Base-by-base conservation (phyloP, 2,888 invertebrate genomes). In the Auanema freiburgensis region DNA sequence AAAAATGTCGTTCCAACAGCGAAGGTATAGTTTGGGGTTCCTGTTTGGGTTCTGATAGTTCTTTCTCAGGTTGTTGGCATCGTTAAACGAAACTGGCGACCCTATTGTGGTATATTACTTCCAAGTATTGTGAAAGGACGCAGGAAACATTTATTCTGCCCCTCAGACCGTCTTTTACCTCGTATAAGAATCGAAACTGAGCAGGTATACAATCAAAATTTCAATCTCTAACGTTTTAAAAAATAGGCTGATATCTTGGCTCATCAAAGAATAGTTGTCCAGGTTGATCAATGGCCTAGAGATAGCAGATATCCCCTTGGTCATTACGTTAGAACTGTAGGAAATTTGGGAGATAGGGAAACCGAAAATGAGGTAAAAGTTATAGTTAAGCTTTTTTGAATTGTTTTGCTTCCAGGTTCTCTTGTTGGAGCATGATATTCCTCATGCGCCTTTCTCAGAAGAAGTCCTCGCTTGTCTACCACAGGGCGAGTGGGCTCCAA, bases 231-330 rank as follows among this genome's bases (percentile, higher is more conserved):
- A 5, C 3, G 46, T 46, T 46, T 43, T 12, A 43, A 43, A 12
- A 14, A 14, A 33, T 46, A 60, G 54, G 71, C 92, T 0, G 91
- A 90, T 2, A 59, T 67, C 24, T 78, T 79, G 3, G 59, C 65
- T 0, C 75, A 59, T 86, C 89, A 64, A 83, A 89, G 95, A 64
- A 91, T 98, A 53, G 90, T 98, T 14, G 96, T 97, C 0, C 92
- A 93, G 0, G 91, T 98, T 46, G 98, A 98, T 86, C 90, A 90
- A 2, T 98, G 98, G 98, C 95, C 96, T 0, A 87, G 92, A 14
- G 71, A 72, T 43, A 68, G 71, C 40, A 71, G 67, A 53, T 81
- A 79, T 57, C 83, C 83, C 8, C 56, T 74, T n/a, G 83, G 98
- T 2, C 97, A 98, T 86, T 96, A 95, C 86, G 94, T 98, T 0